These are phyloP conservation scores for Hoplodrina blanda DNA, from an alignment of 2,888 invertebrate species.

Conservation along the genomic window DNA sequence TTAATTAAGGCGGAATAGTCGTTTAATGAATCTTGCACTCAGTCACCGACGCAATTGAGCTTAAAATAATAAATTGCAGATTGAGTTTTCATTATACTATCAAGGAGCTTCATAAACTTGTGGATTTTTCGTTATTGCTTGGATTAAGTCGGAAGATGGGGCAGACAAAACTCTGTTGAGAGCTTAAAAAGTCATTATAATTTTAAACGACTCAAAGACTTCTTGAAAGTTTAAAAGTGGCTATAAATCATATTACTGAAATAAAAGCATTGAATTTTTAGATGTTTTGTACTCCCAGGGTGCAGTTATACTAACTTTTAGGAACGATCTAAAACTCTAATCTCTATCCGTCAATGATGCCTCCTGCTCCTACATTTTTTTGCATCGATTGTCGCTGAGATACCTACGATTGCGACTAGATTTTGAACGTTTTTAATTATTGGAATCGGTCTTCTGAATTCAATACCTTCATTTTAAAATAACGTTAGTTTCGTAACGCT, in stretches of 20 bases:
- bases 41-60: conserved; percentile 22
- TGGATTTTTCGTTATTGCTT: neutral
- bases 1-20: conserved; percentile 39
- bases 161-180: neutral
- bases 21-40: conserved; percentile 50
- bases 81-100: conserved; percentile 15
- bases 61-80: conserved; percentile 38
- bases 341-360: too few relatives aligned
- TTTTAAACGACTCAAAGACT: neutral
- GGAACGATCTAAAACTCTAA: too few relatives aligned
- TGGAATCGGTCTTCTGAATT: neutral
- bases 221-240: neutral
- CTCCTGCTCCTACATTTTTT: too few relatives aligned
- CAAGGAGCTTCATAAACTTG: conserved; percentile 6
- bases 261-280: too few relatives aligned
- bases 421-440: too few relatives aligned
- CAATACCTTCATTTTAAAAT: too few relatives aligned
- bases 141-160: conserved; percentile 11
- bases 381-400: too few relatives aligned
- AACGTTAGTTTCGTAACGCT: neutral
- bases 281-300: too few relatives aligned
- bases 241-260: neutral
- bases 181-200: neutral
- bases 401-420: too few relatives aligned
- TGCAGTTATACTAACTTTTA: too few relatives aligned